A percentile compares a stretch with the other conserved stretches of the same genome.
These are phyloP conservation scores for Melitaea athalia DNA, from an alignment of 2,888 invertebrate species.

Conservation along the genomic window DNA sequence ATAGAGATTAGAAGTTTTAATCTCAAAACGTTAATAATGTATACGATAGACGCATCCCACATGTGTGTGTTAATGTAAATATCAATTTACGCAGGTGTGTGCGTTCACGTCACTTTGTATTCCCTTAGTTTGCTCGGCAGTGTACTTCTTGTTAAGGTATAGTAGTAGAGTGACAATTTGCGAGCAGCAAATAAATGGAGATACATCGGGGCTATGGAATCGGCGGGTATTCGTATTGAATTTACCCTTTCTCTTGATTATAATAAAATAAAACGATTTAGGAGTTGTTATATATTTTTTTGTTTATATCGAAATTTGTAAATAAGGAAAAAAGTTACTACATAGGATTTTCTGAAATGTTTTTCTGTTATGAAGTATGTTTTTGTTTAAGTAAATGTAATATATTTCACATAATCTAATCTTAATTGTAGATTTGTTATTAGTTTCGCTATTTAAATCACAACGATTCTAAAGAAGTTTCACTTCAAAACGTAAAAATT, in stretches of 20 bases:
- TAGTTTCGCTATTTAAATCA: no score
- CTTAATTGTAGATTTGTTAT: no score
- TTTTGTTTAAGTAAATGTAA: no score
- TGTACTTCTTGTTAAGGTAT: constrained; percentile 52
- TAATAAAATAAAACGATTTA: neutral
- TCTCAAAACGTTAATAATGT: no score
- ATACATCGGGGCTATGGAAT: constrained; percentile 45
- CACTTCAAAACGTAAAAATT: neutral
- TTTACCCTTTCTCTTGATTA: neutral
- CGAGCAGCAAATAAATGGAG: constrained; percentile 48
- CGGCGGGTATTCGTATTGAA: constrained; percentile 29
- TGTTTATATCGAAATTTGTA: neutral
- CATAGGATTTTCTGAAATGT: neutral
- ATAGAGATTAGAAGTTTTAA: no score
- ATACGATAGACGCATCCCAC: neutral
- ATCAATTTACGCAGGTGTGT: constrained; percentile 11
- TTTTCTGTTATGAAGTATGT: no score
- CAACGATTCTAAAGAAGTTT: no score
- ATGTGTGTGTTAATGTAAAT: neutral
- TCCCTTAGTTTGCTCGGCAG: constrained; percentile 44
- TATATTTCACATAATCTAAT: no score
- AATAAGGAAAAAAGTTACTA: neutral
- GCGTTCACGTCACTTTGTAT: constrained; percentile 27
- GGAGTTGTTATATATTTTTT: neutral
- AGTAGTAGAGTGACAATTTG: constrained; percentile 57